phyloP scores from a whole-genome alignment of 2,797 vertebrate genomes.

The Pelochelys cantorii region DNA sequence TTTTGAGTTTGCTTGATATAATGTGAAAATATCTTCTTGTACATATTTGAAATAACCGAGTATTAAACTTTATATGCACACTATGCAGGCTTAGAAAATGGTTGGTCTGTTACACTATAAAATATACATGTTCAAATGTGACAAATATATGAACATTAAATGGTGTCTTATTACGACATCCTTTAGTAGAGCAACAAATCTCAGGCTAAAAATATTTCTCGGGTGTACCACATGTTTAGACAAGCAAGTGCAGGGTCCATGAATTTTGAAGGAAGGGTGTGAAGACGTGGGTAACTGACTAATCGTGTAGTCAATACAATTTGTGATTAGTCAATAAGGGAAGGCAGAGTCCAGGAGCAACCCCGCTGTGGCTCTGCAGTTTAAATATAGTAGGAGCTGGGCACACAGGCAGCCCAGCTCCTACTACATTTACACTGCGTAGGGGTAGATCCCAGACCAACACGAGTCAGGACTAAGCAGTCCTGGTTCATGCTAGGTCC shows the following conservation, averaged over 20 bases:
- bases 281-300: too few species aligned
- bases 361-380: too few species aligned
- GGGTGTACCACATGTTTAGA: not conserved
- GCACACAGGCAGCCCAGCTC: too few species aligned
- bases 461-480: too few species aligned
- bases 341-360: too few species aligned
- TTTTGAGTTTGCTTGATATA: not conserved
- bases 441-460: too few species aligned
- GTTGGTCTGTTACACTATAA: not conserved
- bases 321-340: too few species aligned
- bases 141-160: not conserved
- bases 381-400: too few species aligned
- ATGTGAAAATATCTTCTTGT: not conserved
- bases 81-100: accelerated
- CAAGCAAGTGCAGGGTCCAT: not conserved
- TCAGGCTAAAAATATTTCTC: not conserved
- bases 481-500: too few species aligned
- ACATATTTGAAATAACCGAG: not conserved
- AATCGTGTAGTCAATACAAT: too few species aligned
- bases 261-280: not conserved
- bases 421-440: too few species aligned
- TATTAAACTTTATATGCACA: not conserved
- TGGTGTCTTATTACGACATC: not conserved
- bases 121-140: accelerated
- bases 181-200: accelerated